These are phyloP conservation scores for Arbacia lixula DNA, from an alignment of 53 echinoderm and acorn worm genomes.

Conservation along the genomic window DNA sequence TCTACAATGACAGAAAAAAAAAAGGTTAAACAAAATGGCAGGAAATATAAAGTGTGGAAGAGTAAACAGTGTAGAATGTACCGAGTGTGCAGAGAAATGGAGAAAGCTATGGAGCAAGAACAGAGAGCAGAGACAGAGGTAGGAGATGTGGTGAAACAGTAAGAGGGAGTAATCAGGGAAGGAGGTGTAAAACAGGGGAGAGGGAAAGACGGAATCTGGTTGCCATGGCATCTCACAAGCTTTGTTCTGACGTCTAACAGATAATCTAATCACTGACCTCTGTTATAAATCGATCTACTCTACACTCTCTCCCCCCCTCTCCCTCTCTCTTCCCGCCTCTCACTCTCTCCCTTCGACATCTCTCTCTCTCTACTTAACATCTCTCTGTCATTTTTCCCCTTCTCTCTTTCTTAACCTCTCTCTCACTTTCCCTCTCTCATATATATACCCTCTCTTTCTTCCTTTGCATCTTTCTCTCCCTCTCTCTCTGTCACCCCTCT, in stretches of 20 bases:
- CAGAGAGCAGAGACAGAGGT: background rate
- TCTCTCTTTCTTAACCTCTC: background rate
- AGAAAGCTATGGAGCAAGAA: background rate
- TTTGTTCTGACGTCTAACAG: slow-evolving; percentile 21
- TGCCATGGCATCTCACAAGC: slow-evolving; percentile 34
- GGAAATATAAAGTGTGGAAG: too few relatives aligned
- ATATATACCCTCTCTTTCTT: background rate
- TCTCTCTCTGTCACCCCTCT: background rate
- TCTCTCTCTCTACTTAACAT: background rate
- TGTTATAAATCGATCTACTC: slow-evolving; percentile 18
- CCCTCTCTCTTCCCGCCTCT: background rate
- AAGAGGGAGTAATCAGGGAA: too few relatives aligned
- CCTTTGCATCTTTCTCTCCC: background rate
- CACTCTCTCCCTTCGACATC: background rate
- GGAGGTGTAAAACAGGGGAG: background rate
- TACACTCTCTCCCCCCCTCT: background rate
- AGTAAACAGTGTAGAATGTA: too few relatives aligned
- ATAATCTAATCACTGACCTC: slow-evolving; percentile 47
- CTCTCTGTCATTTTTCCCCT: background rate
- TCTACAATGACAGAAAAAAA: too few relatives aligned
- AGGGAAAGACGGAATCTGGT: slow-evolving; percentile 16
- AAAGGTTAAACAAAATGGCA: too few relatives aligned
- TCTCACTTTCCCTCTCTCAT: background rate
- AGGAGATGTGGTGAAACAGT: background rate
- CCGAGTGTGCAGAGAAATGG: too few relatives aligned